These are phyloP conservation scores for Mesembrinibis cayennensis DNA, from an alignment of 2,113 vertebrate genomes.

Conservation along the genomic window DNA sequence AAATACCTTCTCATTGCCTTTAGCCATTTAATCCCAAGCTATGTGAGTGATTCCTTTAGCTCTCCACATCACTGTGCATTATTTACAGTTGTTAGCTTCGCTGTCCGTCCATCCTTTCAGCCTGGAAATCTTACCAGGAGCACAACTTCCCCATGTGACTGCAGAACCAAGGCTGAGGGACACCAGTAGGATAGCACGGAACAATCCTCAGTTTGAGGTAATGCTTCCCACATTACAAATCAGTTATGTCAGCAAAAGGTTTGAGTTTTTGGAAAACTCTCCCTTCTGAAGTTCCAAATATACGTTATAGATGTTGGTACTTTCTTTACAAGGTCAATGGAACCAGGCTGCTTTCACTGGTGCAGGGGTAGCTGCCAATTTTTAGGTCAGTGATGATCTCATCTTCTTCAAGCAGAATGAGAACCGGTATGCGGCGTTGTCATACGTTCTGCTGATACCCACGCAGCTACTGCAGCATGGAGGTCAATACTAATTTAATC, in stretches of 20 bases:
- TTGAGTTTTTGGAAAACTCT: conserved; percentile 24
- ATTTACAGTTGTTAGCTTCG: not conserved
- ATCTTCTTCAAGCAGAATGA: conserved; percentile 50
- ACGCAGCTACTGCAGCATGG: not conserved
- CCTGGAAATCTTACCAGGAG: not conserved
- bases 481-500: conserved; percentile 70
- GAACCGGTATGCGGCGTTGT: not conserved
- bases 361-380: conserved; percentile 56
- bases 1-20: not conserved
- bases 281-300: conserved; percentile 4
- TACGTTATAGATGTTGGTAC: not conserved
- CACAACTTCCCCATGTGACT: not conserved
- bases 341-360: conserved; percentile 27
- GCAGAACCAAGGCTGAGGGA: not conserved
- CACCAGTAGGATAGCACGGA: not conserved
- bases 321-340: conserved; percentile 43
- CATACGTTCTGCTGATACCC: not conserved
- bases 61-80: not conserved
- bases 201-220: not conserved
- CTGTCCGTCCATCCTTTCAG: not conserved
- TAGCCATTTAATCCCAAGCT: not conserved
- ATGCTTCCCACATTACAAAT: not conserved
- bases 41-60: not conserved
- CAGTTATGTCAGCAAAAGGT: not conserved
- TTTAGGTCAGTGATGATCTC: conserved; percentile 67